A percentile compares a stretch with the other conserved stretches of the same genome.
Conservation (phyloP, 2,113 vertebrate genomes). For the Silurus asotus region DNA sequence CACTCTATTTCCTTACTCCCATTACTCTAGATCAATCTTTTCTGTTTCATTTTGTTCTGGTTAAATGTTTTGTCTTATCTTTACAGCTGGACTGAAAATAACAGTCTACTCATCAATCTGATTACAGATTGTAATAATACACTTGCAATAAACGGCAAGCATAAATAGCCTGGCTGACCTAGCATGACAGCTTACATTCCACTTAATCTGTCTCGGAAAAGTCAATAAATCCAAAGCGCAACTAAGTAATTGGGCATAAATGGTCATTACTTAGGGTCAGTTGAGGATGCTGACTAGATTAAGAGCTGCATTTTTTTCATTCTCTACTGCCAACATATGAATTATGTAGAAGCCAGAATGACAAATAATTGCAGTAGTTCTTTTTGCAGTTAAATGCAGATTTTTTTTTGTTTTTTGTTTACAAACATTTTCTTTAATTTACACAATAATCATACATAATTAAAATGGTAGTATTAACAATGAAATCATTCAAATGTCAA, state of each 20-base stretch:
- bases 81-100: not conserved
- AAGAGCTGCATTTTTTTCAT: slow-evolving; percentile 12
- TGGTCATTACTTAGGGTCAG: not conserved
- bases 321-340: not conserved
- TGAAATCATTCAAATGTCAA: not conserved
- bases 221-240: slow-evolving; percentile 13
- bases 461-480: not conserved
- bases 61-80: not conserved
- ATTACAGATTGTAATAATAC: not conserved
- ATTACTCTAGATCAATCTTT: not conserved
- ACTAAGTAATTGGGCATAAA: slow-evolving; percentile 19
- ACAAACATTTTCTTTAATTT: not conserved
- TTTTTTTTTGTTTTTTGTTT: not conserved
- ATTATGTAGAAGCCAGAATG: not conserved
- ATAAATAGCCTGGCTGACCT: not conserved
- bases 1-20: not conserved
- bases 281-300: not conserved
- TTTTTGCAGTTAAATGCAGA: not conserved
- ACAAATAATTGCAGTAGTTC: not conserved
- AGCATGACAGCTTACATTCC: slow-evolving; percentile 15
- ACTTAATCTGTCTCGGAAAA: slow-evolving; percentile 5
- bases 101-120: not conserved
- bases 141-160: not conserved
- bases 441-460: not conserved
- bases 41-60: not conserved